Conservation (phyloP, 2,113 vertebrate species). For the Hyla sarda region DNA sequence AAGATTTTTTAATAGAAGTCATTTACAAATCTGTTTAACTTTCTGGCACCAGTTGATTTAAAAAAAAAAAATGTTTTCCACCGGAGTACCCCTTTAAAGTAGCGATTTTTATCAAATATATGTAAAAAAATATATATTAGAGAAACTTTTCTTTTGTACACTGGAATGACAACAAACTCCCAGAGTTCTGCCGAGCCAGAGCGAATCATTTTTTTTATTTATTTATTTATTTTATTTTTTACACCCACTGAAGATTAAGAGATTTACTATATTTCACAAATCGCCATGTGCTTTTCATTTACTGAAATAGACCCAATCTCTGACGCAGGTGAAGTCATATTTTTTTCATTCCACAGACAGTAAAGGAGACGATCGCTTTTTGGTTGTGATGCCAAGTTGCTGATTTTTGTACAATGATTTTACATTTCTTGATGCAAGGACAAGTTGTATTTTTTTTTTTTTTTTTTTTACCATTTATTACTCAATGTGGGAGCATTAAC, state of each 20-base stretch:
- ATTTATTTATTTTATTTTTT: too few relatives aligned
- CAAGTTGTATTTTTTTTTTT: background rate
- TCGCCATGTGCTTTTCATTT: conserved; percentile 57
- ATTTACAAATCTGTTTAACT: too few relatives aligned
- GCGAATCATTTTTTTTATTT: background rate
- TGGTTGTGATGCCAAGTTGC: conserved; percentile 6
- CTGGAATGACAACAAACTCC: conserved; percentile 21
- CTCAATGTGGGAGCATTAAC: background rate
- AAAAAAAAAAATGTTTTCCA: too few relatives aligned
- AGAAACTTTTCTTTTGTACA: background rate
- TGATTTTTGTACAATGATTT: background rate
- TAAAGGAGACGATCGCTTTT: conserved; percentile 40
- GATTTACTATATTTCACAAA: conserved; percentile 57
- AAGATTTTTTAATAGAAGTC: too few relatives aligned
- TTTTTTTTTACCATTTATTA: background rate
- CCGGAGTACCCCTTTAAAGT: too few relatives aligned
- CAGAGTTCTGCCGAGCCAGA: conserved; percentile 13
- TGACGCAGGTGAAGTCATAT: conserved; percentile 51
- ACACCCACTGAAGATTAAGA: conserved; percentile 50
- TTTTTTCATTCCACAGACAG: conserved; percentile 38
- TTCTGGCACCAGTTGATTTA: too few relatives aligned
- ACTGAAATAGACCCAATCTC: conserved; percentile 57
- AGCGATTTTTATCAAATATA: too few relatives aligned
- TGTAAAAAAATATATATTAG: too few relatives aligned
- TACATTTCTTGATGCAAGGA: background rate